Conservation (phyloP, 2,888 invertebrate genomes). For the Epirrhoe alternata region DNA sequence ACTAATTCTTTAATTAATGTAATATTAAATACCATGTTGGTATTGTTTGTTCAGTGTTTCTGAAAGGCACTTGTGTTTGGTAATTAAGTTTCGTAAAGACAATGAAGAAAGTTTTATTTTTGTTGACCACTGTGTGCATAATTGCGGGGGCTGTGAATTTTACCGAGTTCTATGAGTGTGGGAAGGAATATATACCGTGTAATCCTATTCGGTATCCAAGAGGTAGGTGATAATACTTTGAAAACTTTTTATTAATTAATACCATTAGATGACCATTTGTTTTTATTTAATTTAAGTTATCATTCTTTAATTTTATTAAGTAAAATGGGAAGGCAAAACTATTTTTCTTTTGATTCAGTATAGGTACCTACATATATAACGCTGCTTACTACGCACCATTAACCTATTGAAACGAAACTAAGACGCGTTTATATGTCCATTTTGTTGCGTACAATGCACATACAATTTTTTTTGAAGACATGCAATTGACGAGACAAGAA, state of each 20-base stretch:
- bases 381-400: too few species aligned
- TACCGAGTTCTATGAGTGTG: slow-evolving; percentile 24
- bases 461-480: neutral
- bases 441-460: neutral
- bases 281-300: too few species aligned
- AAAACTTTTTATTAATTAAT: neutral
- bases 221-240: slow-evolving; percentile 17
- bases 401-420: neutral
- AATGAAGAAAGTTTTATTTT: slow-evolving; percentile 48
- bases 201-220: slow-evolving; percentile 16
- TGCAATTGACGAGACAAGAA: neutral
- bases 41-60: slow-evolving; percentile 53
- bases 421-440: neutral
- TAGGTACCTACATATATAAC: too few species aligned
- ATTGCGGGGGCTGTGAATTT: slow-evolving; percentile 28
- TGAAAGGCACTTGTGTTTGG: slow-evolving; percentile 60
- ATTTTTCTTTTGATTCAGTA: too few species aligned
- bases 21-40: slow-evolving; percentile 62
- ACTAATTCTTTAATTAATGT: slow-evolving; percentile 67
- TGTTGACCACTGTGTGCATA: slow-evolving; percentile 46
- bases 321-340: too few species aligned
- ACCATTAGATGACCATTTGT: too few species aligned
- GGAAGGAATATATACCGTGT: slow-evolving; percentile 24
- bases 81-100: slow-evolving; percentile 24
- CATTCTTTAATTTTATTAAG: too few species aligned